Conservation (phyloP, 2,113 vertebrate genomes). For the Mirza zaza region DNA sequence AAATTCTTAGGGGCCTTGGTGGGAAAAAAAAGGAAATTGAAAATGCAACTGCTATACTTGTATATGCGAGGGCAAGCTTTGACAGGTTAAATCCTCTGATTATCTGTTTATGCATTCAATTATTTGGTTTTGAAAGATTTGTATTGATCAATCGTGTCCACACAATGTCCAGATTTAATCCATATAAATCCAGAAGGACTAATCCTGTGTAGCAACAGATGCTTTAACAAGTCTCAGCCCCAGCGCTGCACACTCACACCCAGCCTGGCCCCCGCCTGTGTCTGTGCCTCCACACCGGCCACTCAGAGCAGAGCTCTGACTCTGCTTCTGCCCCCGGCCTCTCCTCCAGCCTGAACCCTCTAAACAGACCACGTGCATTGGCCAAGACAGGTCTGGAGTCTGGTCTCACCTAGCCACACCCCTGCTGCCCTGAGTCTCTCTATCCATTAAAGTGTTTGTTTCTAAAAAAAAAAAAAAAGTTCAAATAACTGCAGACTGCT, state of each 20-base stretch:
- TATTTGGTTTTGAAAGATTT: not conserved
- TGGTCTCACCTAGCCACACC: rapidly evolving
- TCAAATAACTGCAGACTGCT: not conserved
- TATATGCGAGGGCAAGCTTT: not conserved
- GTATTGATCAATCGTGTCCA: not conserved
- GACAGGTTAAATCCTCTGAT: not conserved
- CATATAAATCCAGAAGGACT: not conserved
- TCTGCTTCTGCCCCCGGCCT: not conserved
- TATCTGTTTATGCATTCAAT: not conserved
- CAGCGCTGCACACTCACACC: not conserved
- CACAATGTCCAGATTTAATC: not conserved
- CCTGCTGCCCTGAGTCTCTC: not conserved
- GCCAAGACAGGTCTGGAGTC: not conserved
- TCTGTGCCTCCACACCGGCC: not conserved
- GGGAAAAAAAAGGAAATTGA: not conserved
- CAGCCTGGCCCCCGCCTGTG: not conserved
- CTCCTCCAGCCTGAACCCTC: not conserved
- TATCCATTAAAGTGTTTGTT: not conserved
- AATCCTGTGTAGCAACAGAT: not conserved
- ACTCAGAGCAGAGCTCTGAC: not conserved
- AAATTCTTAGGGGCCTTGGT: not conserved
- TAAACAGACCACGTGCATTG: not conserved
- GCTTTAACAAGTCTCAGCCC: not conserved
- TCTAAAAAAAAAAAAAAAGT: not conserved
- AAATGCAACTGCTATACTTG: not conserved